Evolutionary conservation across 2,888 invertebrate genomes (phyloP).

Genomic region (Colletes collaris): DNA sequence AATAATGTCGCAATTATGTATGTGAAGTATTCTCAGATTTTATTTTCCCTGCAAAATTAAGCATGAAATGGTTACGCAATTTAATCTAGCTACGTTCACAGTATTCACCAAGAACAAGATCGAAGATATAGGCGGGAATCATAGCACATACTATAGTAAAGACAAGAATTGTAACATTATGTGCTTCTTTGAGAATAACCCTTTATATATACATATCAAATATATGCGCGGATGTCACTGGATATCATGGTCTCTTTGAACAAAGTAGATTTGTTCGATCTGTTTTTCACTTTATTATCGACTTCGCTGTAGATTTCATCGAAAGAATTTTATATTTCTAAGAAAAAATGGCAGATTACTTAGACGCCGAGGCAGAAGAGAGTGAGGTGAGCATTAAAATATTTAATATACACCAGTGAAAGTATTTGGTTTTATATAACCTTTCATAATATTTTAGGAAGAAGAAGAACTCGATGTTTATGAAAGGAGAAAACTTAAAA

Average conservation of each 20-base stretch:
- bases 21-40: too few relatives aligned
- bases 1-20: too few relatives aligned
- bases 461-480: conserved; percentile 90
- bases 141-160: too few relatives aligned
- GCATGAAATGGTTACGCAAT: too few relatives aligned
- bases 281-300: not conserved
- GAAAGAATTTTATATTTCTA: not conserved
- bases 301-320: not conserved
- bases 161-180: too few relatives aligned
- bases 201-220: conserved; percentile 28
- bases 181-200: not conserved
- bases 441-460: conserved; percentile 83
- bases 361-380: conserved; percentile 64
- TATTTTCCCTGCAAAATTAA: too few relatives aligned
- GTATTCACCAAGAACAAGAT: too few relatives aligned
- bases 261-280: not conserved
- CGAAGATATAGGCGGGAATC: too few relatives aligned
- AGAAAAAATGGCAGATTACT: conserved; percentile 54
- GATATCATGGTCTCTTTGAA: not conserved
- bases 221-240: conserved; percentile 43
- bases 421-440: not conserved
- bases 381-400: conserved; percentile 49
- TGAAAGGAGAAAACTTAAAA: conserved; percentile 91
- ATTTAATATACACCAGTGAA: not conserved
- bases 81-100: too few relatives aligned